Evolutionary conservation across 2,113 vertebrate species (phyloP), one percentile per base, ranked within the genome.

Genomic region (Brevimyrus niger): DNA sequence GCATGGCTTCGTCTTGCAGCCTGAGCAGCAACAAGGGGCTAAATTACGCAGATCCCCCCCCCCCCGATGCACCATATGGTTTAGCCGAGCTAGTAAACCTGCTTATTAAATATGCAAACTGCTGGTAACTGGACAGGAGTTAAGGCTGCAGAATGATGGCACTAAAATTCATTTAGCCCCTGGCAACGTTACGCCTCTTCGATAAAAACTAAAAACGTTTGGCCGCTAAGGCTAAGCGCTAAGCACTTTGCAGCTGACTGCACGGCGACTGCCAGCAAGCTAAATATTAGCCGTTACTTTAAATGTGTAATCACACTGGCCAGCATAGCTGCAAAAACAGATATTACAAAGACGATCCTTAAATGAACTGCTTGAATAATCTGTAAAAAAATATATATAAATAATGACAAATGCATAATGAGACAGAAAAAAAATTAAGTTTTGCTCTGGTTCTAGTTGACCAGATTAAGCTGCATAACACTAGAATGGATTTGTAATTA

Each of bases 41-140:
- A 87, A 89, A 93, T 93, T 92, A 91, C 90, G 92, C 91, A 91
- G 90, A 93, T 92, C 92, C 92, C 93, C 90, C 89, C 92, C 92
- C 93, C 90, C 89, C 92, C 88, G 90, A 89, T 90, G 86, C 89
- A 51, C 93, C 92, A 91, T 93, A 92, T 93, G 94, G 90, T 90
- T 90, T 88, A 69, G 11, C 69, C 82, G 17, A 83, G 92, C 91
- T 90, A 73, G 91, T 90, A 83, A 89, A 88, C 53, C 61, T 87
- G 91, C 91, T 92, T 50, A 53, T 90, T 13, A 89, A 90, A 90
- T 89, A 90, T 51, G 88, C 90, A 87, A 90, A 91, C 92, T 93
- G 91, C 89, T 89, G 85, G 76, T 87, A 91, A 92, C 91, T 87
- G 88, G 91, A 53, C 86, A 89, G 91, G 91, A 94, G 89, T 91